Conservation (phyloP, 2,888 invertebrate genomes). For the Acleris literana region DNA sequence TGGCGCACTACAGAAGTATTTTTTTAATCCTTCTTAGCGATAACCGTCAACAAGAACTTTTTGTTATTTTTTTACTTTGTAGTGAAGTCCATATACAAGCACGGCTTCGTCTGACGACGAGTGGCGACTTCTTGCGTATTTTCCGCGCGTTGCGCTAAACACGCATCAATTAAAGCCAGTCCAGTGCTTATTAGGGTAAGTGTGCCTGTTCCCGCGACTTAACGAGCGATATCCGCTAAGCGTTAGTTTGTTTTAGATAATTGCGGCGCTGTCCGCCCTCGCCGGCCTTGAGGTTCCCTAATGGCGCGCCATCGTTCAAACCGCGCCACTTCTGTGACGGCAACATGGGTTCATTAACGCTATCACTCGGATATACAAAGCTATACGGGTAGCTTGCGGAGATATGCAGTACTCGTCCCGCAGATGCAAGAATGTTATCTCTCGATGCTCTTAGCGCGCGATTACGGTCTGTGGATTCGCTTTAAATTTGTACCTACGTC, state of each 20-base stretch:
- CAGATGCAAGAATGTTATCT: constrained; percentile 72
- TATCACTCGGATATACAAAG: constrained; percentile 57
- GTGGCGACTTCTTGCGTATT: neutral
- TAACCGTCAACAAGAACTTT: no score
- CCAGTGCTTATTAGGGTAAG: constrained; percentile 35
- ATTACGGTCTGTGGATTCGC: constrained; percentile 58
- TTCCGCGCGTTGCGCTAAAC: neutral
- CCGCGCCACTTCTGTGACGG: constrained; percentile 73
- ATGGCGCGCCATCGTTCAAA: constrained; percentile 69
- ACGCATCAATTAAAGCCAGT: constrained; percentile 31
- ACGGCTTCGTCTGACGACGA: no score
- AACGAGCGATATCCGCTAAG: constrained; percentile 38
- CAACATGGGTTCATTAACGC: constrained; percentile 80
- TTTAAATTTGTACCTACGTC: constrained; percentile 24
- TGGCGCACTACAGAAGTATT: no score
- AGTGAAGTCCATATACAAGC: no score
- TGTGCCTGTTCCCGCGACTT: constrained; percentile 31
- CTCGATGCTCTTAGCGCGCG: constrained; percentile 73
- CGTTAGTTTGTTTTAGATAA: constrained; percentile 64
- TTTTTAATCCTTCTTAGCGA: no score
- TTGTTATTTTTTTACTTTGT: no score
- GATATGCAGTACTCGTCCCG: constrained; percentile 37
- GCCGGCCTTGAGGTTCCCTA: constrained; percentile 68
- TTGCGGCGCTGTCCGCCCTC: constrained; percentile 72
- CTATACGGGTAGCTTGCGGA: constrained; percentile 40